Percentiles rank a stretch among this genome's conserved stretches.
These are phyloP conservation scores for Metallyticus violacea DNA, from an alignment of 2,888 invertebrate species.

Conservation along the genomic window DNA sequence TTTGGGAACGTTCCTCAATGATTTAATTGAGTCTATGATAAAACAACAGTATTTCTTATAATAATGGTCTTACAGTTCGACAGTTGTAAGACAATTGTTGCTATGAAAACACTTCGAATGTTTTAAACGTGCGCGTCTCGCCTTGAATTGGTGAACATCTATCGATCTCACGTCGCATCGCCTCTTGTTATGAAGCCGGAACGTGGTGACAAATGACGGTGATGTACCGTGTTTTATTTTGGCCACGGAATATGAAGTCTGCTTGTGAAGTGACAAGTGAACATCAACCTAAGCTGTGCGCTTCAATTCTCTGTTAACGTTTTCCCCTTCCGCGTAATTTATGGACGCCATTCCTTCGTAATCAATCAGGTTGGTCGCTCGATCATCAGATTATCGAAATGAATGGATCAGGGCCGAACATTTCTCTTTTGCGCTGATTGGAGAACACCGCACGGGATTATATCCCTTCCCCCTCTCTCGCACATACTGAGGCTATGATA, in stretches of 20 bases:
- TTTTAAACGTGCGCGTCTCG: too few relatives aligned
- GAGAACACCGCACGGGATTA: conserved; percentile 3
- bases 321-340: background rate
- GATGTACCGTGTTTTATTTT: background rate
- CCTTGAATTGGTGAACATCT: background rate
- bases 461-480: background rate
- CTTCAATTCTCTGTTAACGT: background rate
- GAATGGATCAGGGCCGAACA: background rate
- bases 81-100: background rate
- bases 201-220: background rate
- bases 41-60: too few relatives aligned
- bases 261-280: background rate
- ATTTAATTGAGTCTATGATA: too few relatives aligned
- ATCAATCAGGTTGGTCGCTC: background rate
- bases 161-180: background rate
- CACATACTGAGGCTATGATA: background rate
- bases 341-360: background rate
- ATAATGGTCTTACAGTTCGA: too few relatives aligned
- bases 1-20: too few relatives aligned
- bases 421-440: background rate
- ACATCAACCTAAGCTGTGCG: background rate
- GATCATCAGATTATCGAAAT: conserved; percentile 17
- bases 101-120: too few relatives aligned
- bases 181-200: background rate
- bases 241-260: background rate